Percentiles rank a stretch among this genome's conserved stretches.
Evolutionary conservation across 2,113 vertebrate species (phyloP).

Genomic region (Vimba vimba): DNA sequence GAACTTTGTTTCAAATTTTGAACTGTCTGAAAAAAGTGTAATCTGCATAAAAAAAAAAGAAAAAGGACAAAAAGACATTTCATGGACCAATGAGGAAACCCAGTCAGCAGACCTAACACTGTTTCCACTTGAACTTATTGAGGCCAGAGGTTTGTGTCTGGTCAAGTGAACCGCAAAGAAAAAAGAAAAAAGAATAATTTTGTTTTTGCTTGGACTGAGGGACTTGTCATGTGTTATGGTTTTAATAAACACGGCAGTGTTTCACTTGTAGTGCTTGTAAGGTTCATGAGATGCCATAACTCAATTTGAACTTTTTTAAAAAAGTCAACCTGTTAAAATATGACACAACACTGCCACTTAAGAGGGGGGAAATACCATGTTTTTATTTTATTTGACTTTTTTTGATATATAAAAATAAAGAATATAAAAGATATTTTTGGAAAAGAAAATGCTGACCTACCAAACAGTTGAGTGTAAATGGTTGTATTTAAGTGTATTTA

Average conservation of each 20-base stretch:
- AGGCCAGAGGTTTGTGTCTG: constrained; percentile 9
- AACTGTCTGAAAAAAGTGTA: constrained; percentile 2
- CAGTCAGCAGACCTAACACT: constrained; percentile 33
- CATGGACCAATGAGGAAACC: constrained; percentile 18
- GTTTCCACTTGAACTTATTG: constrained; percentile 2
- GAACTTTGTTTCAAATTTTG: not conserved
- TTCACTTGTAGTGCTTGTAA: not conserved
- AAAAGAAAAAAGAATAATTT: not conserved
- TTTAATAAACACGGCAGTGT: constrained; percentile 16
- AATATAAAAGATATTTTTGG: constrained; percentile 68
- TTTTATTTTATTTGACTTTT: constrained; percentile 52
- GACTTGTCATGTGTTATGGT: constrained; percentile 17
- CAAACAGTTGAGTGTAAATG: constrained; percentile 68
- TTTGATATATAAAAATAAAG: constrained; percentile 49
- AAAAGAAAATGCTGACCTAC: constrained; percentile 71
- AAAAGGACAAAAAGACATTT: not conserved
- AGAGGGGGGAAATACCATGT: constrained; percentile 50
- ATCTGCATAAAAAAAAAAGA: not conserved
- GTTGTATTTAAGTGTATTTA: constrained; percentile 65
- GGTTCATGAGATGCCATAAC: not conserved
- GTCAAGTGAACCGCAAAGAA: not conserved
- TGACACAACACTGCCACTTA: constrained; percentile 68
- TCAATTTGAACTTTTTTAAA: constrained; percentile 23
- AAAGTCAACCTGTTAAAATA: not conserved
- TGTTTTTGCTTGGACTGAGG: constrained; percentile 30